These are phyloP conservation scores for Baronia brevicornis DNA, from an alignment of 2,888 invertebrate species.

Conservation along the genomic window DNA sequence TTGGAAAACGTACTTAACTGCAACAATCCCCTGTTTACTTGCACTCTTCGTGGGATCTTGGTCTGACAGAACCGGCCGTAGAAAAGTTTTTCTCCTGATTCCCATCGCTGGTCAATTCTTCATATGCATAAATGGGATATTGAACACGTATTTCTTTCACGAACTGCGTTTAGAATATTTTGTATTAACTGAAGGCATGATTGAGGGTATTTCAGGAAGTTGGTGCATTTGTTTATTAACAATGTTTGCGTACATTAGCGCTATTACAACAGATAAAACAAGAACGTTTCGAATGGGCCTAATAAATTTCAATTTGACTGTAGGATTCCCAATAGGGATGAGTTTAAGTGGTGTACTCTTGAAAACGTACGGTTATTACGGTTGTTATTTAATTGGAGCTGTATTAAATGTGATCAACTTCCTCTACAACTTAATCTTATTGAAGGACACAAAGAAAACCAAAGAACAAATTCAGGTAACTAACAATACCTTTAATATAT, in stretches of 20 bases:
- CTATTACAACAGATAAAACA: conserved; percentile 84
- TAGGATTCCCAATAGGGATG: conserved; percentile 92
- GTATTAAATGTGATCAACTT: conserved; percentile 80
- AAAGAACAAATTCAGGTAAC: conserved; percentile 48
- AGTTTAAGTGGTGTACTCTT: conserved; percentile 85
- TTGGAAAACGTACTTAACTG: conserved; percentile 88
- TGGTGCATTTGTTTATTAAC: conserved; percentile 89
- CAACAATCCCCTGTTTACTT: conserved; percentile 82
- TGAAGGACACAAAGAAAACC: conserved; percentile 76
- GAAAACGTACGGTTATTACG: conserved; percentile 83
- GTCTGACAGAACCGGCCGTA: conserved; percentile 79
- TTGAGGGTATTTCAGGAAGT: conserved; percentile 85
- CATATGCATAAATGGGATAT: conserved; percentile 80
- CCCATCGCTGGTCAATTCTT: conserved; percentile 83
- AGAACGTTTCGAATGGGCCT: conserved; percentile 89
- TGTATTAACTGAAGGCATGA: conserved; percentile 82
- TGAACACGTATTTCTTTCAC: conserved; percentile 84
- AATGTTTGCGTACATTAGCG: conserved; percentile 87
- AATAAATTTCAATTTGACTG: conserved; percentile 87
- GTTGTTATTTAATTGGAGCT: conserved; percentile 82
- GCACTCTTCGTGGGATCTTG: conserved; percentile 87
- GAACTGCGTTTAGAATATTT: conserved; percentile 83
- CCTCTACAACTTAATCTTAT: conserved; percentile 78
- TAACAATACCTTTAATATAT: conserved; percentile 1
- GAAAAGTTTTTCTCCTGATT: conserved; percentile 84